Evolutionary conservation across 2,113 vertebrate genomes (phyloP), one percentile per base, ranked within the genome.

Genomic region (Pluvialis apricaria): DNA sequence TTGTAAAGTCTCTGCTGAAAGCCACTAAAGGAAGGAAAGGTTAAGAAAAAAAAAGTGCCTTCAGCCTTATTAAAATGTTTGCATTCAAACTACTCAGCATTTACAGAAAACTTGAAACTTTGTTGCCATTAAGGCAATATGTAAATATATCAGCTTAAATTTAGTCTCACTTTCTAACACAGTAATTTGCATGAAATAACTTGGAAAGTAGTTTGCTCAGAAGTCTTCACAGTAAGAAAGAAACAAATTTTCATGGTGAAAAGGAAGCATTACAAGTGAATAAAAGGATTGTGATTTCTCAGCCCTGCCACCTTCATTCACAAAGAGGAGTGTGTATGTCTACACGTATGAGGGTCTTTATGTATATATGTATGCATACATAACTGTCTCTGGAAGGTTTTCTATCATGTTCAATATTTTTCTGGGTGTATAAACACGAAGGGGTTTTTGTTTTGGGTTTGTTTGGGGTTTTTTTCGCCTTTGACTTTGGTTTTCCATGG

Each of bases 111-210:
- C 9, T 13, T 65, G 36, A 83, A 86, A 70, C 11, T 88, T 58
- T 55, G 11, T 77, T 93, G 32, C 8, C 22, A 45, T 90, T 81
- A 88, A 51, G 19, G 38, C 15, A 82, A 42, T 77, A 82, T 49
- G 7, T 32, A 90, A 92, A 94, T 70, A 83, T 16, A 45, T 4
- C 3, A 32, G 16, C 8, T 90, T 87, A 88, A 92, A 55, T 81
- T 70, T 81, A 83, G 38, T 47, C 29, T 75, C 1, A 1, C 9
- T 70, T 73, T 83, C 57, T 83, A 82, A 65, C 0, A 0, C 1
- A 3, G 5, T 55, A 91, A 92, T 84, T 82, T 92, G 38, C 25
- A 77, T 68, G 51, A 91, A 96, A 82, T 75, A 65, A 64, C 54
- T 83, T 82, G 34, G 61, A 88, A 83, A 93, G 3, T 29, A 73